Evolutionary conservation across 2,888 invertebrate genomes (phyloP).

Genomic region (Drosophila subsilvestris): DNA sequence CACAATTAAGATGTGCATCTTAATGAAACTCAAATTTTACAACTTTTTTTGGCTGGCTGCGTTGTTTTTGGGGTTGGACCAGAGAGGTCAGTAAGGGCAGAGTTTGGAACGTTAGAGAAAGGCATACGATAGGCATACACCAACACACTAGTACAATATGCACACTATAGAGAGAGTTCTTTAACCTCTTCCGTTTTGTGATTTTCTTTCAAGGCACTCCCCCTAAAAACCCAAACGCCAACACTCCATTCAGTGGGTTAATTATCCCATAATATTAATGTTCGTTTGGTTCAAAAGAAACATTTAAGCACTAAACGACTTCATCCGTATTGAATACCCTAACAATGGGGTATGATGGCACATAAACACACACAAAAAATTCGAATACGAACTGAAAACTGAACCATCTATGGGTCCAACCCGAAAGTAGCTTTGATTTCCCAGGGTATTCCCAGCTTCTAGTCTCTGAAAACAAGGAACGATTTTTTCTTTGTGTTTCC

Average conservation of each 20-base stretch:
- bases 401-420: not conserved
- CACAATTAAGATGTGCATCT: conserved; percentile 43
- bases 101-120: conserved; percentile 8
- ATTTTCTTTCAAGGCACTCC: not conserved
- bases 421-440: not conserved
- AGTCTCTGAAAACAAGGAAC: too few species aligned
- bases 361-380: not conserved
- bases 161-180: not conserved
- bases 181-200: conserved; percentile 12
- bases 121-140: not conserved
- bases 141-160: not conserved
- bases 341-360: not conserved
- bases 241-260: conserved; percentile 20
- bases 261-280: conserved; percentile 9
- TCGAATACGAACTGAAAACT: too few species aligned
- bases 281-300: conserved; percentile 7
- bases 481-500: not conserved
- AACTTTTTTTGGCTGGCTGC: not conserved
- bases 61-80: conserved; percentile 17
- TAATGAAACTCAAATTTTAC: conserved; percentile 15
- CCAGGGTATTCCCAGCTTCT: conserved; percentile 1
- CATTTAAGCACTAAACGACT: conserved; percentile 13
- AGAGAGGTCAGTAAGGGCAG: conserved; percentile 8
- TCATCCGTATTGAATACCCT: conserved; percentile 12
- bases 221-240: not conserved